Conservation (phyloP, 2,888 invertebrate genomes). For the Pterostichus madidus region DNA sequence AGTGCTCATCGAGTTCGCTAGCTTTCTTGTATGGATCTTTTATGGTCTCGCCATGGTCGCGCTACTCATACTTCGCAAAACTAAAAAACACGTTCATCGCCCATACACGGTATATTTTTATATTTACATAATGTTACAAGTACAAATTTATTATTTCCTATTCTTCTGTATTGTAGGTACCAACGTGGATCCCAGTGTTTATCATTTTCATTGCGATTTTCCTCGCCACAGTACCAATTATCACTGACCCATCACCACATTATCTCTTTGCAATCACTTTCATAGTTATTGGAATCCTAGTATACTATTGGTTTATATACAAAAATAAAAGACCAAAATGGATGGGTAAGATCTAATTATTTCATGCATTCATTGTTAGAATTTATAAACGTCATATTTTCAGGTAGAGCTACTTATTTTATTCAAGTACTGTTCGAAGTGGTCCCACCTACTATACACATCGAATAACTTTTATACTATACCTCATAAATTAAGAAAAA, state of each 20-base stretch:
- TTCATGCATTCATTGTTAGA: constrained; percentile 4
- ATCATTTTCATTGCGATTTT: constrained; percentile 86
- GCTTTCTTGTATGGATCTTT: constrained; percentile 93
- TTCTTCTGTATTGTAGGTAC: constrained; percentile 76
- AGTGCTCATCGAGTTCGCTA: constrained; percentile 90
- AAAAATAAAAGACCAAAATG: constrained; percentile 82
- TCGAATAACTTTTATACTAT: constrained; percentile 64
- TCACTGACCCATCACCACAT: constrained; percentile 87
- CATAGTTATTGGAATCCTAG: constrained; percentile 83
- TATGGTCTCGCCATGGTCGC: constrained; percentile 91
- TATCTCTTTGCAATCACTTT: constrained; percentile 88
- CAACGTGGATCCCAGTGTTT: constrained; percentile 85
- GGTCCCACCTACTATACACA: constrained; percentile 79
- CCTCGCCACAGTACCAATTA: constrained; percentile 86
- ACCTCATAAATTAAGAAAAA: constrained; percentile 1
- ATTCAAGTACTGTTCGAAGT: constrained; percentile 85
- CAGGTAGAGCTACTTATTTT: constrained; percentile 83
- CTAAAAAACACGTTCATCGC: constrained; percentile 83
- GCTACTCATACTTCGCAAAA: constrained; percentile 85
- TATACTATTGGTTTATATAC: constrained; percentile 89
- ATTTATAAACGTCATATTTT: constrained; percentile 73
- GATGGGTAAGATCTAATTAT: constrained; percentile 80
- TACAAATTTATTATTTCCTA: too few relatives aligned
- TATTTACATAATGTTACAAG: constrained; percentile 44
- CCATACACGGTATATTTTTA: constrained; percentile 82